A percentile compares a stretch with the other conserved stretches of the same genome.
Evolutionary conservation across 2,888 invertebrate genomes (phyloP).

Genomic region (Orchesella flavescens): DNA sequence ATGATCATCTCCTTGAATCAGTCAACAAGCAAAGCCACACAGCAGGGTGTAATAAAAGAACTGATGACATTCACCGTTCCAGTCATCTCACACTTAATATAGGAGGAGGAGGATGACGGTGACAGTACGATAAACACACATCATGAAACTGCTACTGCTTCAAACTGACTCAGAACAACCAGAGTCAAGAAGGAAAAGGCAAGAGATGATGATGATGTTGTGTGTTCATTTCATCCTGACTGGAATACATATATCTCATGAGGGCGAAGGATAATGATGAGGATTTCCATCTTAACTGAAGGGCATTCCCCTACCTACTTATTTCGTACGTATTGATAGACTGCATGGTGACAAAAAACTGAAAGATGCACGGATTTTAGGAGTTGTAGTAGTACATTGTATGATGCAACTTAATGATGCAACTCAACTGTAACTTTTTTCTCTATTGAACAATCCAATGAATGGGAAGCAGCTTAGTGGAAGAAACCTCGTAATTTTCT

Average conservation of each 20-base stretch:
- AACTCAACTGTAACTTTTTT: background rate
- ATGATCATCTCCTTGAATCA: conserved; percentile 54
- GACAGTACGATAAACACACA: background rate
- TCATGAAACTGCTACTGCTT: background rate
- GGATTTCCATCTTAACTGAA: conserved; percentile 42
- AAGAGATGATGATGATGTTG: background rate
- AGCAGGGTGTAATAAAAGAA: conserved; percentile 55
- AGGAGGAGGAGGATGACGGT: conserved; percentile 24
- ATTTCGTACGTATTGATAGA: conserved; percentile 17
- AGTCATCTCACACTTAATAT: conserved; percentile 41
- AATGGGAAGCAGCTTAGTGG: conserved; percentile 1
- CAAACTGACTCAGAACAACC: background rate
- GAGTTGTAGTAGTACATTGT: background rate
- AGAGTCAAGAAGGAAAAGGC: background rate
- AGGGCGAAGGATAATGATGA: conserved; percentile 40
- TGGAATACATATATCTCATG: background rate
- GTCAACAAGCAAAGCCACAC: conserved; percentile 55
- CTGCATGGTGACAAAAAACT: conserved; percentile 18
- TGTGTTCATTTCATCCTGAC: background rate
- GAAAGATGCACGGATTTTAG: conserved; percentile 14
- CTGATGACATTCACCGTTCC: conserved; percentile 52
- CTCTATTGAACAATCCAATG: background rate
- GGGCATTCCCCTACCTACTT: conserved; percentile 51
- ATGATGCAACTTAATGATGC: background rate
- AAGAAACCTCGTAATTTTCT: background rate